These are phyloP conservation scores for Xerus rutilus DNA, from an alignment of 2,797 vertebrate genomes.

Conservation along the genomic window DNA sequence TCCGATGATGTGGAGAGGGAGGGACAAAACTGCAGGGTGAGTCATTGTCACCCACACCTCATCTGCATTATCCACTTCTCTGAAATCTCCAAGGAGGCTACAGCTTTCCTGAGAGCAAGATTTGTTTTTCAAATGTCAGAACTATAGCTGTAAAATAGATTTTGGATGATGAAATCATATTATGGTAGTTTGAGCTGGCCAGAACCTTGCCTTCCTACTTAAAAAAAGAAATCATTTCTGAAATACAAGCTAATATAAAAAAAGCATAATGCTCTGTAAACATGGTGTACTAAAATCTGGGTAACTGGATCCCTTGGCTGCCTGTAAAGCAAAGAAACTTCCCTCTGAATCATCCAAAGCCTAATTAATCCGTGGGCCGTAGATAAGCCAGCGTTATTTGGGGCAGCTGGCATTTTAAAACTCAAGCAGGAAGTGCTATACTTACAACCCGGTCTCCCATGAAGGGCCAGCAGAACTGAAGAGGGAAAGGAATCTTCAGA, in stretches of 20 bases:
- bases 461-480: not conserved
- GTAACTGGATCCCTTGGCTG: not conserved
- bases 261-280: not conserved
- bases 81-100: not conserved
- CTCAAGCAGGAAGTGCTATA: not conserved
- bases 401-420: not conserved
- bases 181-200: not conserved
- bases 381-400: not conserved
- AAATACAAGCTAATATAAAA: constrained; percentile 43
- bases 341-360: not conserved
- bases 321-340: not conserved
- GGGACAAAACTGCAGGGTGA: rapidly evolving
- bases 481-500: not conserved
- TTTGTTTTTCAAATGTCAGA: constrained; percentile 60
- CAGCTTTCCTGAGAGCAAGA: not conserved
- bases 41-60: not conserved
- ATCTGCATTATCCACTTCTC: not conserved
- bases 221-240: constrained; percentile 15
- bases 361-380: not conserved
- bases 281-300: not conserved
- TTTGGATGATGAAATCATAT: not conserved
- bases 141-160: constrained; percentile 1
- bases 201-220: not conserved
- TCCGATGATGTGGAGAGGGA: rapidly evolving
- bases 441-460: not conserved